Percentiles rank a stretch among this genome's conserved stretches.
Conservation (phyloP, 2,113 vertebrate species). For the Rhipidura dahli region DNA sequence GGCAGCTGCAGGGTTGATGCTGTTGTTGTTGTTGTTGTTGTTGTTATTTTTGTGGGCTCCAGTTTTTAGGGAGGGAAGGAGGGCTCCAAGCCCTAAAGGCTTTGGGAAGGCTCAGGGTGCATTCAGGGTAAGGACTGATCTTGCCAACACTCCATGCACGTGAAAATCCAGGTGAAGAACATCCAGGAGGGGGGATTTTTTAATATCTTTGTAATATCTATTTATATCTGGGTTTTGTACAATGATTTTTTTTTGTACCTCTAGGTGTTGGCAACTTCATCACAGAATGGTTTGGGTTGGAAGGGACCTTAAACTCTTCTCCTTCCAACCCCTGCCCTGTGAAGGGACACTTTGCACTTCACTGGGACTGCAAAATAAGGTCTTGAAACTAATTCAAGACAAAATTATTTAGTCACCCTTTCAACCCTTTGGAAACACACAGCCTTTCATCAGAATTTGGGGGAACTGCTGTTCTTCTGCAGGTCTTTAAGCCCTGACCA, state of each 20-base stretch:
- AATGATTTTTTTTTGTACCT: background rate
- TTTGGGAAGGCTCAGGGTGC: background rate
- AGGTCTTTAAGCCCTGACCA: background rate
- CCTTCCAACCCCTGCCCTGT: background rate
- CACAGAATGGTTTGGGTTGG: background rate
- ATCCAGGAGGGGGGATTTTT: background rate
- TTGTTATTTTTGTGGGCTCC: background rate
- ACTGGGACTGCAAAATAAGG: background rate
- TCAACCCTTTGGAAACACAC: background rate
- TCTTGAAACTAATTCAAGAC: background rate
- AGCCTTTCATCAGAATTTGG: background rate
- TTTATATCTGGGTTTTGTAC: background rate
- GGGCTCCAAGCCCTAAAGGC: background rate
- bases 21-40: background rate
- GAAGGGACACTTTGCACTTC: background rate
- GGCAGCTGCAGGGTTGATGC: background rate
- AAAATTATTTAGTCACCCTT: background rate
- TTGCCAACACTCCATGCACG: background rate
- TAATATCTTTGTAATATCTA: background rate
- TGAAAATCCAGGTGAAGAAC: background rate
- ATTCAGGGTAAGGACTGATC: background rate
- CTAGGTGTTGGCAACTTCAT: background rate
- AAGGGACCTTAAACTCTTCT: background rate
- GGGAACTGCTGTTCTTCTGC: background rate
- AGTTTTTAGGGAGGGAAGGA: background rate